These are phyloP conservation scores for Antrozous pallidus DNA, from an alignment of 2,797 vertebrate species.

Conservation along the genomic window DNA sequence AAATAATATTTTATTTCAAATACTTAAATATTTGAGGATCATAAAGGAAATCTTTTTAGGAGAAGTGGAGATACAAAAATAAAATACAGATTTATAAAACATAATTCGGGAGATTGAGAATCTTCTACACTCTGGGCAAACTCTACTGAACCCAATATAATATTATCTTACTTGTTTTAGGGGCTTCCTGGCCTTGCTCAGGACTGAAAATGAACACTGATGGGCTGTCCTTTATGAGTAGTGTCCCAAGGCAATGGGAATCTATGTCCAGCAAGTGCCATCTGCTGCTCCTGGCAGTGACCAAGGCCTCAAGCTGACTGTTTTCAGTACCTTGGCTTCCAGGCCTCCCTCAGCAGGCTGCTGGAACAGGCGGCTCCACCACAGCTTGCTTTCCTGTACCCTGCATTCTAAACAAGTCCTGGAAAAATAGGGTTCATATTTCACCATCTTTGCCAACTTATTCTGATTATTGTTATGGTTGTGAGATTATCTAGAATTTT, in stretches of 20 bases:
- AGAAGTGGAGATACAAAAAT: constrained; percentile 5
- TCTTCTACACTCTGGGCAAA: not conserved
- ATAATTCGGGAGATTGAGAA: not conserved
- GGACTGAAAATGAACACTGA: not conserved
- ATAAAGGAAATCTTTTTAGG: not conserved
- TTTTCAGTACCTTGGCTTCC: not conserved
- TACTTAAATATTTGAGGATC: not conserved
- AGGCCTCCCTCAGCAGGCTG: not conserved
- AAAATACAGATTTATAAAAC: not conserved
- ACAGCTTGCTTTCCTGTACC: not conserved
- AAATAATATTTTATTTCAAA: constrained; percentile 11
- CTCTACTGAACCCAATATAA: not conserved
- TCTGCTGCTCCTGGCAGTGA: constrained; percentile 52
- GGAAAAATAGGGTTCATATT: not conserved
- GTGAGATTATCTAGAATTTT: not conserved
- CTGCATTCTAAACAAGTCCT: not conserved
- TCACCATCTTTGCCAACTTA: not conserved
- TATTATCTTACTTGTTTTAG: not conserved
- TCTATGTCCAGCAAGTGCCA: constrained; percentile 19
- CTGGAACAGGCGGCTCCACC: not conserved
- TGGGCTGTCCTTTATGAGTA: not conserved
- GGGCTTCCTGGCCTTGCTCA: not conserved
- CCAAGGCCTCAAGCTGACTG: not conserved
- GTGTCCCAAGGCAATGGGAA: not conserved
- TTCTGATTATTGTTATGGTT: not conserved